Base-by-base conservation (phyloP, 2,888 invertebrate species). In the Lepidochitona cinerea region DNA sequence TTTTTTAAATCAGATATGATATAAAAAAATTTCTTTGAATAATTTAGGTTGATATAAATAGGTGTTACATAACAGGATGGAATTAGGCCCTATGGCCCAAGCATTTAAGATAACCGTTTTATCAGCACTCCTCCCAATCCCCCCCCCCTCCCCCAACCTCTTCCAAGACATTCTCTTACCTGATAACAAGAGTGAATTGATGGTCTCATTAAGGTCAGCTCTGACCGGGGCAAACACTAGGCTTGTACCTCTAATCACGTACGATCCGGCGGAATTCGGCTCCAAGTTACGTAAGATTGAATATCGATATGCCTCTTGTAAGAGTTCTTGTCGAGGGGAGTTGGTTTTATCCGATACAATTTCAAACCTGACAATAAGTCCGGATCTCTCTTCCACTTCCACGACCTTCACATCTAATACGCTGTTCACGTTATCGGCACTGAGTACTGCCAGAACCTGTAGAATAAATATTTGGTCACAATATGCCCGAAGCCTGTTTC, bases 281-380 rank as follows among this genome's bases (percentile, higher is more conserved):
- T n/a, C 49, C 7, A 49, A 23, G 49, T 7, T 49, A 7, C 23
- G 18, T 23, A 49, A n/a, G 49, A 49, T 49, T 18, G 49, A 2
- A 23, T n/a, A 49, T 18, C 49, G 49, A 72, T 74, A 77, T 29
- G 54, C 37, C 7, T 49, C 35, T 71, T 68, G 72, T 53, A 77
- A 59, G 7, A 71, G 49, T 41, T 74, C 72, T 33, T 70, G 72
- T 6, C 72, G 37, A 3, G 73, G 73, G 54, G 71, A 68, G 59
- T 53, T 65, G 35, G 64, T 41, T 26, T 75, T 69, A 29, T 71
- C 66, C 70, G 75, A 41, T 2, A 68, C 77, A 18, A 77, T 41
- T 52, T 77, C 77, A 66, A 75, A 77, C 37, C 54, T 68, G 26
- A 68, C 71, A 26, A 32, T 37, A 36, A 71, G 59, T 12, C 71